These are phyloP conservation scores for Gari tellinella DNA, from an alignment of 2,888 invertebrate species.

Conservation along the genomic window DNA sequence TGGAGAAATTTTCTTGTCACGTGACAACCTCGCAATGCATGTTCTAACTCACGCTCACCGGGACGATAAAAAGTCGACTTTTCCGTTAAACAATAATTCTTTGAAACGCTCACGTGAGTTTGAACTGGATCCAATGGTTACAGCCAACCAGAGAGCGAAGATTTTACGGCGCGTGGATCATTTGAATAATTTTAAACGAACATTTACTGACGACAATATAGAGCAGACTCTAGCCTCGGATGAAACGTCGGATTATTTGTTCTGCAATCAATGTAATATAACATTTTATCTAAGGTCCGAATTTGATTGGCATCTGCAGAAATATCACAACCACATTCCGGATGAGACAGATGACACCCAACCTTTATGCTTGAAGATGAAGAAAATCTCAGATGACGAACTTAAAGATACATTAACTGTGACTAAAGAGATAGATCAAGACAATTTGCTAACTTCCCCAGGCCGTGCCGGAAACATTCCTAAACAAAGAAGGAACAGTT, in stretches of 20 bases:
- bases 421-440: neutral
- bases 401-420: slow-evolving; percentile 3
- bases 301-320: slow-evolving; percentile 42
- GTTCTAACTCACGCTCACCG: slow-evolving; percentile 75
- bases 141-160: neutral
- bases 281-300: slow-evolving; percentile 43
- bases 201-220: too few relatives aligned
- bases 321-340: slow-evolving; percentile 18
- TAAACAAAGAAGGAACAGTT: slow-evolving; percentile 49
- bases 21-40: slow-evolving; percentile 82
- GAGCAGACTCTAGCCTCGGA: neutral
- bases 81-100: neutral
- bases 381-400: slow-evolving; percentile 10
- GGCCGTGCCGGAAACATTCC: too few relatives aligned
- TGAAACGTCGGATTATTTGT: slow-evolving; percentile 4
- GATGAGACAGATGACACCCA: slow-evolving; percentile 3
- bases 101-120: slow-evolving; percentile 16
- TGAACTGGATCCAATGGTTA: neutral
- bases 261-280: slow-evolving; percentile 37
- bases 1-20: slow-evolving; percentile 69
- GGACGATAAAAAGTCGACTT: slow-evolving; percentile 1
- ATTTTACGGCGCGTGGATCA: slow-evolving; percentile 2
- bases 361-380: slow-evolving; percentile 42
- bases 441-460: too few relatives aligned
- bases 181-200: neutral